Evolutionary conservation across 2,888 invertebrate genomes (phyloP).

Genomic region (Trichogramma dendrolimi): DNA sequence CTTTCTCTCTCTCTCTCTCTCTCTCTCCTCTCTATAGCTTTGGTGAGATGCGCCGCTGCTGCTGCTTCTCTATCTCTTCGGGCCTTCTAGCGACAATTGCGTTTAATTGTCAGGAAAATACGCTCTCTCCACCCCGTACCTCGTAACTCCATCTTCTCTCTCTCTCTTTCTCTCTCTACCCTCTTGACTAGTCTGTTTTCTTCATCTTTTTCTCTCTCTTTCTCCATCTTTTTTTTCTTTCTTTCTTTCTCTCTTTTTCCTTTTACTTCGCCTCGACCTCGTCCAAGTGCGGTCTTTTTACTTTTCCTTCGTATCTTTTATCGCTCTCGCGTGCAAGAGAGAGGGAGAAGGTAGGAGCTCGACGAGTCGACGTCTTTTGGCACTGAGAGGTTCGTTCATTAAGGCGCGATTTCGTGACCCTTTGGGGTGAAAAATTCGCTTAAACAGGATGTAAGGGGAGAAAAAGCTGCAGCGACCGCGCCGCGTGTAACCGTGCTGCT

Average conservation of each 20-base stretch:
- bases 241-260: background rate
- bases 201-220: background rate
- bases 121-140: constrained; percentile 19
- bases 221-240: background rate
- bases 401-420: constrained; percentile 20
- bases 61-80: too few species aligned
- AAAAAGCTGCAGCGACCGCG: too few species aligned
- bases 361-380: constrained; percentile 8
- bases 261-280: background rate
- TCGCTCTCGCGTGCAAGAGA: too few species aligned
- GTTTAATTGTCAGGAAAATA: constrained; percentile 34
- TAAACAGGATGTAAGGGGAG: constrained; percentile 4
- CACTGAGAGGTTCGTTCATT: constrained; percentile 23
- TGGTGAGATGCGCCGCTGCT: too few species aligned
- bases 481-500: too few species aligned
- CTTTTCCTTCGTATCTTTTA: background rate
- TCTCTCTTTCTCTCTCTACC: background rate
- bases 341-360: background rate
- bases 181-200: background rate
- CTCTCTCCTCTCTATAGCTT: too few species aligned
- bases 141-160: constrained; percentile 9
- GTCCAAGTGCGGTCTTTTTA: background rate
- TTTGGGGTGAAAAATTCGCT: constrained; percentile 14
- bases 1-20: too few species aligned
- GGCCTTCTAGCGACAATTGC: constrained; percentile 27